Conservation (phyloP, 2,888 invertebrate genomes). For the Oxytorus armatus region DNA sequence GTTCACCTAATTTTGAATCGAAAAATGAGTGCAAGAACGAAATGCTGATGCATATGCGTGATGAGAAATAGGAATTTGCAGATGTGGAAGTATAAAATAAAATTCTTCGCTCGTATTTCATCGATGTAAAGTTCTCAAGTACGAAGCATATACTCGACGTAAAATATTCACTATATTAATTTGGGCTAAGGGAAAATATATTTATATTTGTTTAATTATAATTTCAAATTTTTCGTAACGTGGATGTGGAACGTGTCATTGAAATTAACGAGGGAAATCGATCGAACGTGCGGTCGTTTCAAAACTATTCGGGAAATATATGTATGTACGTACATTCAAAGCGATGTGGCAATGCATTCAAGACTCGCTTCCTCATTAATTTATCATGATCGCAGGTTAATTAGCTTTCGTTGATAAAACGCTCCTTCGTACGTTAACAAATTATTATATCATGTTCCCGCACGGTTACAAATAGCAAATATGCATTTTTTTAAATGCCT, state of each 20-base stretch:
- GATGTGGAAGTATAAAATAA: neutral
- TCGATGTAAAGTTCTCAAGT: too few relatives aligned
- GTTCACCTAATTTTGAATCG: conserved; percentile 5
- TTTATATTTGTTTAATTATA: neutral
- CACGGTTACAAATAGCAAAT: neutral
- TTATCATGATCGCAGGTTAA: conserved; percentile 40
- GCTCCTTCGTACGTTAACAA: neutral
- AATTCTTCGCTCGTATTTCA: neutral
- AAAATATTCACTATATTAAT: neutral
- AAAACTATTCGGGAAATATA: conserved; percentile 3
- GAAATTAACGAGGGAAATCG: conserved; percentile 31
- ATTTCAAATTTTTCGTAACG: neutral
- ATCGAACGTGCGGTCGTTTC: conserved; percentile 14
- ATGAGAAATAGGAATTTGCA: neutral
- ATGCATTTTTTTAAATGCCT: neutral
- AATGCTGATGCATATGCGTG: neutral
- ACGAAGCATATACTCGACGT: neutral
- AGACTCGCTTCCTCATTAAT: conserved; percentile 42
- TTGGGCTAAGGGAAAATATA: neutral
- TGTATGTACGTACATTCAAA: neutral
- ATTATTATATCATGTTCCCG: conserved; percentile 6
- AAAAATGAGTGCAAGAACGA: neutral
- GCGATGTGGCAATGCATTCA: conserved; percentile 7
- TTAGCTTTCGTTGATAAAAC: conserved; percentile 23
- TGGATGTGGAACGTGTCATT: neutral